Evolutionary conservation across 2,888 invertebrate genomes (phyloP).

Genomic region (Thysanoteuthis rhombus): DNA sequence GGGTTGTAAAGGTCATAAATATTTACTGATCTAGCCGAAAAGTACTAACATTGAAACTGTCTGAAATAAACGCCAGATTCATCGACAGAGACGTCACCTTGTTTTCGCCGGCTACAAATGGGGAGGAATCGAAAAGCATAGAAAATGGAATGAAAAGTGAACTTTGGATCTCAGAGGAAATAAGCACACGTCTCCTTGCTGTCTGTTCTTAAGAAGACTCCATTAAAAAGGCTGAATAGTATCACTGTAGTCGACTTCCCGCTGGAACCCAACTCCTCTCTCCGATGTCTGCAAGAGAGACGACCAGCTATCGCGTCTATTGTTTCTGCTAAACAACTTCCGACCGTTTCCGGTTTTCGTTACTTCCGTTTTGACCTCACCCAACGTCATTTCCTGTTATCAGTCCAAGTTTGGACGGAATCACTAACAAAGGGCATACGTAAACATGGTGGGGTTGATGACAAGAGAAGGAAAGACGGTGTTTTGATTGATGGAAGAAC

Average conservation of each 20-base stretch:
- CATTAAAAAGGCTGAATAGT: neutral
- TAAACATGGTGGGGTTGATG: neutral
- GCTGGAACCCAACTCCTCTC: neutral
- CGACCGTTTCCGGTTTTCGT: neutral
- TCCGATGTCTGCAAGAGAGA: neutral
- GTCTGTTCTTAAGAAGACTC: neutral
- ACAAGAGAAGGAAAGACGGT: neutral
- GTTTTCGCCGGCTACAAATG: neutral
- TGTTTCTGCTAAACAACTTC: conserved; percentile 12
- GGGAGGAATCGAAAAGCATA: neutral
- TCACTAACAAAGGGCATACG: neutral
- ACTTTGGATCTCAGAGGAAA: neutral
- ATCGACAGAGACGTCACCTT: neutral
- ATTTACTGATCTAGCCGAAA: neutral
- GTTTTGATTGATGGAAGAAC: neutral
- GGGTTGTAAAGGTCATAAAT: neutral
- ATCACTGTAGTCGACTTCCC: neutral
- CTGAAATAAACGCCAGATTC: neutral
- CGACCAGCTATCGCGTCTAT: neutral
- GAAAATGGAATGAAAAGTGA: neutral
- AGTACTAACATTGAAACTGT: neutral
- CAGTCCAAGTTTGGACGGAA: neutral
- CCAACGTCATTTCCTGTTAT: neutral
- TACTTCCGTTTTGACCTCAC: neutral
- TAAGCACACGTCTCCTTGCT: neutral